A percentile compares a stretch with the other conserved stretches of the same genome.
Conservation (phyloP, 2,797 vertebrate species). For the Triplophysa bombifrons region DNA sequence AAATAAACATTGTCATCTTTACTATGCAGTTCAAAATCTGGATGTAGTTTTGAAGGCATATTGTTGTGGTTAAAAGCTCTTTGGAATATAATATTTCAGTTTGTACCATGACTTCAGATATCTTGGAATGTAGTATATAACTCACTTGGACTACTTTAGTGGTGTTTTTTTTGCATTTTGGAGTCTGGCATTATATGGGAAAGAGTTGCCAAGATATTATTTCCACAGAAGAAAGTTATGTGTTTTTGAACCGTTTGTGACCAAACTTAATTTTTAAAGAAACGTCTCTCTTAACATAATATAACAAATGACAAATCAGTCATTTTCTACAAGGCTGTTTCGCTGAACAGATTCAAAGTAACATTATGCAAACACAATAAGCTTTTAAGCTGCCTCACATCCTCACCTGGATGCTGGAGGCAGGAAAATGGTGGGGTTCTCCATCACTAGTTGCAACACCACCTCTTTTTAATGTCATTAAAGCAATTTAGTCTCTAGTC, state of each 20-base stretch:
- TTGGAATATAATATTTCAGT: neutral
- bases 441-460: slow-evolving; percentile 26
- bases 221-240: neutral
- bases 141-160: neutral
- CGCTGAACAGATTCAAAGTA: too few relatives aligned
- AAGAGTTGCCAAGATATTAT: neutral
- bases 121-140: neutral
- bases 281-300: neutral
- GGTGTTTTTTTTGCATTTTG: neutral
- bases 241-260: neutral
- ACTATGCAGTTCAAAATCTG: neutral
- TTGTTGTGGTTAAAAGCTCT: neutral
- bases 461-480: slow-evolving; percentile 39
- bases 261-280: too few relatives aligned
- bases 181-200: neutral
- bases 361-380: neutral
- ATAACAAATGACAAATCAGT: neutral
- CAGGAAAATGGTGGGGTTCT: slow-evolving; percentile 22
- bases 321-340: too few relatives aligned
- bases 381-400: neutral
- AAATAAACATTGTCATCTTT: neutral
- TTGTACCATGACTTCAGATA: neutral
- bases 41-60: too few relatives aligned
- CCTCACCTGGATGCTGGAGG: slow-evolving; percentile 8
- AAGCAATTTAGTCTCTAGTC: slow-evolving; percentile 51